phyloP scores from a whole-genome alignment of 23 tunicate species.

The Halocynthia roretzi region DNA sequence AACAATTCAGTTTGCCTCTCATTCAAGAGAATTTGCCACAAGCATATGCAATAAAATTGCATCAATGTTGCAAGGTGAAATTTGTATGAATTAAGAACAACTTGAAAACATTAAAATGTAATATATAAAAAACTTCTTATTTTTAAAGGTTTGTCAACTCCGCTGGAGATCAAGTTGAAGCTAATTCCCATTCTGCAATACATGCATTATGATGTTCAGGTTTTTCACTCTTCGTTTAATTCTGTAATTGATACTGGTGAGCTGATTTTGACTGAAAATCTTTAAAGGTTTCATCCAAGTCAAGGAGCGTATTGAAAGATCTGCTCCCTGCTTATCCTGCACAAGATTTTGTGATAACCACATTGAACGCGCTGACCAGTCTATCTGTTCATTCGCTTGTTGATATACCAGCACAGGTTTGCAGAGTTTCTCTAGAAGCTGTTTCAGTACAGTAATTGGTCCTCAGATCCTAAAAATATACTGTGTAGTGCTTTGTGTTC shows the following conservation, averaged over 20 bases:
- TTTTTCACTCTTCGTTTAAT: neutral
- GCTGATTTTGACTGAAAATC: no score
- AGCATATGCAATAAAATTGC: conserved; percentile 88
- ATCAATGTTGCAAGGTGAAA: conserved; percentile 72
- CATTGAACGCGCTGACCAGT: conserved; percentile 61
- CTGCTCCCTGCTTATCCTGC: conserved; percentile 90
- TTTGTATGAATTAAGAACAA: neutral
- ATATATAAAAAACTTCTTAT: neutral
- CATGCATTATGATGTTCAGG: conserved; percentile 89
- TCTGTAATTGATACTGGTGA: neutral
- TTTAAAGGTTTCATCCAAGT: conserved; percentile 71
- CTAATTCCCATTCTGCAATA: conserved; percentile 85
- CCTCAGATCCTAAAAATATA: no score
- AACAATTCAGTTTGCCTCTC: conserved; percentile 82
- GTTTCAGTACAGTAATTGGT: no score
- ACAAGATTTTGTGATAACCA: conserved; percentile 75
- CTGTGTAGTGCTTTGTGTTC: no score
- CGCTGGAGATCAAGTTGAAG: conserved; percentile 72
- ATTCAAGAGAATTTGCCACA: conserved; percentile 81
- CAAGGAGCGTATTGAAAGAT: conserved; percentile 61
- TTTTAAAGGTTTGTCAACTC: conserved; percentile 77
- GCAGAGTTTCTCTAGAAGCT: neutral
- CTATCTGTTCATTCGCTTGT: conserved; percentile 61
- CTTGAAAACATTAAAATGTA: neutral
- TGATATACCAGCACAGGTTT: conserved; percentile 79